phyloP scores from a whole-genome alignment of 2,113 vertebrate genomes.

The Carollia perspicillata region DNA sequence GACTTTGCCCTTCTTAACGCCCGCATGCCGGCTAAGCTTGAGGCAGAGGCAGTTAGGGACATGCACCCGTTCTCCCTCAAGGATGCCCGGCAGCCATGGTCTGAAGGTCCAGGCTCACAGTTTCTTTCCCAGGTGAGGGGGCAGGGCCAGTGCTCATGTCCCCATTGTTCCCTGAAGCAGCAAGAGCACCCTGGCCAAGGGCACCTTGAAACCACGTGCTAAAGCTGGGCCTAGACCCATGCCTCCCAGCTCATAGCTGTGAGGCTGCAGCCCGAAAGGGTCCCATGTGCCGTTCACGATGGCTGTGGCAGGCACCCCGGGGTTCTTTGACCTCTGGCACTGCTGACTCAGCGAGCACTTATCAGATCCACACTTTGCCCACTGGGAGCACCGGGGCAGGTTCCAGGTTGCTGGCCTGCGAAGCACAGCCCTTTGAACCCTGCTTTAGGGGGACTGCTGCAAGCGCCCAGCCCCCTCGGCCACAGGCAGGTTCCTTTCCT shows the following conservation, averaged over 20 bases:
- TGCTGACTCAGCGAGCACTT: slow-evolving; percentile 40
- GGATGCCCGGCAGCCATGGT: not conserved
- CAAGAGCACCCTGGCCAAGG: not conserved
- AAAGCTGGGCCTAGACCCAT: not conserved
- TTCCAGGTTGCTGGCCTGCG: slow-evolving; percentile 41
- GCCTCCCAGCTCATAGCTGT: not conserved
- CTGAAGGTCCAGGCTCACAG: not conserved
- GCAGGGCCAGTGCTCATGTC: not conserved
- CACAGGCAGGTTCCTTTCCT: not conserved
- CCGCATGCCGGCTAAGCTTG: not conserved
- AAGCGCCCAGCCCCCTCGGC: not conserved
- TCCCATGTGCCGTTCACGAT: not conserved
- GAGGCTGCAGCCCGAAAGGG: not conserved
- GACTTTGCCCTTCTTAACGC: not conserved
- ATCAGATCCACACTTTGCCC: slow-evolving; percentile 69
- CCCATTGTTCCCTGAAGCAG: not conserved
- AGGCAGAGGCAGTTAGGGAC: not conserved
- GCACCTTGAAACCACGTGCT: not conserved
- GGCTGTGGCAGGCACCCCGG: not conserved
- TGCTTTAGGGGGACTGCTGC: not conserved
- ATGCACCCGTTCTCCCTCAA: not conserved
- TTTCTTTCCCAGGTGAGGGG: not conserved
- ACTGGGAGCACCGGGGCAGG: not conserved
- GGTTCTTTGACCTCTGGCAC: slow-evolving; percentile 53
- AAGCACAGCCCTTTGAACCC: slow-evolving; percentile 64